These are phyloP conservation scores for Cheilosia urbana DNA, from an alignment of 2,888 invertebrate species.

Conservation along the genomic window DNA sequence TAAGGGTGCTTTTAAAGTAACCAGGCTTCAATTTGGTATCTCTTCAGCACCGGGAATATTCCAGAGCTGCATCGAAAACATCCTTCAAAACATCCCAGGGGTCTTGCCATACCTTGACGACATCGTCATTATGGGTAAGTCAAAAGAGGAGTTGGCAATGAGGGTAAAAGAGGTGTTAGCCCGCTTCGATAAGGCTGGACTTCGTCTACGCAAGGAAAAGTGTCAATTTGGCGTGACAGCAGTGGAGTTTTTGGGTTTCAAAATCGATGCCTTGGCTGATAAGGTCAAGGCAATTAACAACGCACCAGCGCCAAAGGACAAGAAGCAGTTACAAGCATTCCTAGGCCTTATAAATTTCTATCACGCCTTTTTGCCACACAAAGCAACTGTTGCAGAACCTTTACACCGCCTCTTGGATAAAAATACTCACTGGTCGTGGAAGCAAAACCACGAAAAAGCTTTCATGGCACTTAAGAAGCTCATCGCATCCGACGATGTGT, in stretches of 20 bases:
- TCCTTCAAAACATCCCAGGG: conserved; percentile 45
- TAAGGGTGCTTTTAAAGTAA: no score
- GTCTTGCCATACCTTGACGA: conserved; percentile 74
- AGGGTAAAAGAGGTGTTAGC: conserved; percentile 13
- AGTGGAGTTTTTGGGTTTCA: conserved; percentile 65
- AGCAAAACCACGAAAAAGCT: no score
- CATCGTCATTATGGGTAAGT: conserved; percentile 46
- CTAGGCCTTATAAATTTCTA: conserved; percentile 59
- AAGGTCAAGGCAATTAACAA: conserved; percentile 56
- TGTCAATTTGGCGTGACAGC: conserved; percentile 20
- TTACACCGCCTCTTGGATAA: no score
- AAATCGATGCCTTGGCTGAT: conserved; percentile 50
- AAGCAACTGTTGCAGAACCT: no score
- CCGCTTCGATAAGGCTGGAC: conserved; percentile 24
- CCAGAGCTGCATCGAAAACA: conserved; percentile 63
- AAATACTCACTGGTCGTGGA: no score
- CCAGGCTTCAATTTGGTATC: conserved; percentile 77
- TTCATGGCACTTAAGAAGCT: no score
- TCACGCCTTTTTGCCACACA: no score
- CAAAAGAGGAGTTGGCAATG: conserved; percentile 14
- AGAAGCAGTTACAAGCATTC: conserved; percentile 70
- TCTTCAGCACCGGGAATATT: conserved; percentile 68
- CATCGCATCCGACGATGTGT: no score
- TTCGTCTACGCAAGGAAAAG: conserved; percentile 24
- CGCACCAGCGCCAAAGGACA: conserved; percentile 63